phyloP scores from a whole-genome alignment of 2,888 invertebrate species.

The Acutogordius australiensis region DNA sequence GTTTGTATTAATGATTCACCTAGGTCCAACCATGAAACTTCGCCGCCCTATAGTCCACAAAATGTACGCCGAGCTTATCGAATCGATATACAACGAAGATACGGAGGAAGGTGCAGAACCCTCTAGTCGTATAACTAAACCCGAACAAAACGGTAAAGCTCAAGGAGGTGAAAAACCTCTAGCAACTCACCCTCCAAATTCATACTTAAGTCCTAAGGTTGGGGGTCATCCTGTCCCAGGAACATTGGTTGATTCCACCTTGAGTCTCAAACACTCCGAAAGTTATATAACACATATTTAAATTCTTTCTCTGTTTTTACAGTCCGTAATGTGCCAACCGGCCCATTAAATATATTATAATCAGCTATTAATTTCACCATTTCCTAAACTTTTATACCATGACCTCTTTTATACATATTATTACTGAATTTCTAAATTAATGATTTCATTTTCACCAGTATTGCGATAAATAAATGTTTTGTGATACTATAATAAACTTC shows the following conservation, averaged over 20 bases:
- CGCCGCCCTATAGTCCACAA: background rate
- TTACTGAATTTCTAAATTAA: too few relatives aligned
- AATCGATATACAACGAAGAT: background rate
- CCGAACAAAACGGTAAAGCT: background rate
- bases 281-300: constrained; percentile 1
- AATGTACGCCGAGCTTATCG: constrained; percentile 3
- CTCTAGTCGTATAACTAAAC: background rate
- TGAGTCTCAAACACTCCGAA: background rate
- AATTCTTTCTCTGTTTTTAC: too few relatives aligned
- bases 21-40: constrained; percentile 2
- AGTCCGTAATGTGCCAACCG: too few relatives aligned
- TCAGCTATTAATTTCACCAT: too few relatives aligned
- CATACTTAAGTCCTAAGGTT: background rate
- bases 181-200: too few relatives aligned
- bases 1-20: too few relatives aligned
- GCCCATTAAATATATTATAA: background rate
- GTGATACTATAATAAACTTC: too few relatives aligned
- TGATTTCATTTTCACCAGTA: too few relatives aligned
- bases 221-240: background rate
- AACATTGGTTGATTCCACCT: background rate
- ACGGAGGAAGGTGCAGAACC: background rate
- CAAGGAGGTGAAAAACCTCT: too few relatives aligned
- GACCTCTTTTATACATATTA: too few relatives aligned
- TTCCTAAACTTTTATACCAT: too few relatives aligned
- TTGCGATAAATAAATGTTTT: too few relatives aligned